Conservation (phyloP, 1,140 invertebrate species). For the Pteromalus puparum region DNA sequence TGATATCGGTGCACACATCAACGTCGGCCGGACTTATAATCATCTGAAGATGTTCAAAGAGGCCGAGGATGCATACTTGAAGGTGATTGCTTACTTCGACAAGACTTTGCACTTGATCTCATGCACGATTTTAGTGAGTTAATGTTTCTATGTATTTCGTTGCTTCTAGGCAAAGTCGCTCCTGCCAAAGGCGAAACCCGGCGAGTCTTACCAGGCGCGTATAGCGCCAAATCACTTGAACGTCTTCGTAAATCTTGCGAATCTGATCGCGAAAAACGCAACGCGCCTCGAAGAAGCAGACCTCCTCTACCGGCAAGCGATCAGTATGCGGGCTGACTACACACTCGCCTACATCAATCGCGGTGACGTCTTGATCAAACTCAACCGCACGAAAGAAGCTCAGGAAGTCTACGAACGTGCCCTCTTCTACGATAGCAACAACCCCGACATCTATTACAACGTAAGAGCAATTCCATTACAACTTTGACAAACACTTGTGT, state of each 20-base stretch:
- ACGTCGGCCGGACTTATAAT: slow-evolving; percentile 96
- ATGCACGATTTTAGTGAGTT: background rate
- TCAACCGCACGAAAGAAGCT: slow-evolving; percentile 95
- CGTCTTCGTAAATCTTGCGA: slow-evolving; percentile 96
- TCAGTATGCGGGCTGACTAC: slow-evolving; percentile 98
- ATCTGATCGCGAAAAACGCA: slow-evolving; percentile 94
- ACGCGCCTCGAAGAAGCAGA: slow-evolving; percentile 95
- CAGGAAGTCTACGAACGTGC: slow-evolving; percentile 96
- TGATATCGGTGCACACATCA: slow-evolving; percentile 97
- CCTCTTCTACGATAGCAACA: slow-evolving; percentile 93
- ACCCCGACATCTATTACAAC: slow-evolving; percentile 98
- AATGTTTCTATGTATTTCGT: background rate
- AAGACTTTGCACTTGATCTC: too few relatives aligned
- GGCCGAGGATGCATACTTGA: slow-evolving; percentile 93
- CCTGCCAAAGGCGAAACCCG: slow-evolving; percentile 92
- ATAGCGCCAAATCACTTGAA: slow-evolving; percentile 97
- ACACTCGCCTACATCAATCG: slow-evolving; percentile 98
- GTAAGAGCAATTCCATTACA: slow-evolving; percentile 78
- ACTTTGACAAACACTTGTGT: background rate
- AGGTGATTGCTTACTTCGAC: slow-evolving; percentile 72
- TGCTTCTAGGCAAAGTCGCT: slow-evolving; percentile 85
- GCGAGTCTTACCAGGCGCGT: slow-evolving; percentile 94
- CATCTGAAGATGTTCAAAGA: slow-evolving; percentile 93
- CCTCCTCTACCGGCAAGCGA: slow-evolving; percentile 93
- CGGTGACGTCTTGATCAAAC: slow-evolving; percentile 95